Base-by-base conservation (phyloP, 2,888 invertebrate genomes). In the Mongoloraphidia duomilia region DNA sequence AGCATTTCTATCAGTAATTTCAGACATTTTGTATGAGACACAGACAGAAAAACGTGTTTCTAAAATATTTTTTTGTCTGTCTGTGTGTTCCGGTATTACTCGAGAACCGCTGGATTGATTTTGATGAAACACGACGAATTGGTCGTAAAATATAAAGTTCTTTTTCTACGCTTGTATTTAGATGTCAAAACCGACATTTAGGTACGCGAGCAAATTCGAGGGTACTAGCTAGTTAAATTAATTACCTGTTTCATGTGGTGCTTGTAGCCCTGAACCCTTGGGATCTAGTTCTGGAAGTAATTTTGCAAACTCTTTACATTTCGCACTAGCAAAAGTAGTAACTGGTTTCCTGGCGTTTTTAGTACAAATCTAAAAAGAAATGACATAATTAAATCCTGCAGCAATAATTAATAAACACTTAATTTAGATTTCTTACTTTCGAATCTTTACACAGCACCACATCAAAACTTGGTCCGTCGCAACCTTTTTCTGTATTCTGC, bases 241-340 rank as follows among this genome's bases (percentile, higher is more conserved):
- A 8, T 5, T 63, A 76, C 80, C 77, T 42, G 73, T 68, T 61
- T 85, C 84, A 57, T 85, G 83, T 2, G 81, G 80, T 11, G 83
- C 82, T 65, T 86, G 85, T 52, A 84, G 65, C 1, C 85, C 84
- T 1, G 75, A 72, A n/a, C 80, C 82, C 35, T 74, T 70, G 0
- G 74, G 64, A 61, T 84, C 84, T 49, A 86, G 65, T 51, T 76
- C 75, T 1, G 76, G 70, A 49, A 85, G 57, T 47, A 70, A 63
- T 50, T 70, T 68, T 35, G 80, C 77, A 63, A 80, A 84, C 59
- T 78, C 74, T 44, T 69, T 61, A 59, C 85, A 86, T 61, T 75
- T 79, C 13, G 72, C 65, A 0, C 79, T 72, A 5, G 84, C 84
- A 58, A 76, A 74, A 55, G 79, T 76, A 14, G 64, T 68, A 1